A percentile compares a stretch with the other conserved stretches of the same genome.
Conservation (phyloP, 1,140 invertebrate species). For the Drosophila persimilis region DNA sequence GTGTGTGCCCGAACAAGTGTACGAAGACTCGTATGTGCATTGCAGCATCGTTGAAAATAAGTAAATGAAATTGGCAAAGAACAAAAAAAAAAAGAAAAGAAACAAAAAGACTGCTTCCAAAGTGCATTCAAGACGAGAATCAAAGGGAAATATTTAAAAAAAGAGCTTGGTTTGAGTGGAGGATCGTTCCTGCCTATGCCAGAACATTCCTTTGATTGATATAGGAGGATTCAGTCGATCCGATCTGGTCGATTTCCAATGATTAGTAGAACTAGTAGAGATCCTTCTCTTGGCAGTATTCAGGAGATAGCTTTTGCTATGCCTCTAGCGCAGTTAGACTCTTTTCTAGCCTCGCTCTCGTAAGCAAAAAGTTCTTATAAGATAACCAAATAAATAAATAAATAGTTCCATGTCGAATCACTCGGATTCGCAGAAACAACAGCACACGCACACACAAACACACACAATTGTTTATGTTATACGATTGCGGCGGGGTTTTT, state of each 20-base stretch:
- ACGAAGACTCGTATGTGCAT: neutral
- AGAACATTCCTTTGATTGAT: too few species aligned
- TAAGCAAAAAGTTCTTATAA: neutral
- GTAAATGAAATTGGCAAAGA: slow-evolving; percentile 6
- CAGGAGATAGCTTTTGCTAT: too few species aligned
- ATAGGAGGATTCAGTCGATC: too few species aligned
- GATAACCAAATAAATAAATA: slow-evolving; percentile 8
- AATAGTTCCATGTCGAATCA: neutral
- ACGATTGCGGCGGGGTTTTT: neutral
- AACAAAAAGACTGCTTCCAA: neutral
- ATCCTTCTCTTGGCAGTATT: neutral
- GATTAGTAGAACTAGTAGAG: neutral
- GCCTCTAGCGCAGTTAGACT: neutral
- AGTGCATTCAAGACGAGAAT: too few species aligned
- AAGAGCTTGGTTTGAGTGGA: too few species aligned
- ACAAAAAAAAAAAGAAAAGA: neutral
- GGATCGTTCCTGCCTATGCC: too few species aligned
- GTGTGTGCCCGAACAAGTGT: slow-evolving; percentile 12
- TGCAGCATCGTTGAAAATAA: neutral
- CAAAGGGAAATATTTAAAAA: too few species aligned
- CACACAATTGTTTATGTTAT: slow-evolving; percentile 9
- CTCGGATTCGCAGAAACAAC: slow-evolving; percentile 1
- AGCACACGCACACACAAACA: too few species aligned
- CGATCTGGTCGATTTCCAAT: too few species aligned
- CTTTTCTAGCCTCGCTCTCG: too few species aligned